These are phyloP conservation scores for Malurus cyaneus DNA, from an alignment of 2,113 vertebrate genomes.

Conservation along the genomic window DNA sequence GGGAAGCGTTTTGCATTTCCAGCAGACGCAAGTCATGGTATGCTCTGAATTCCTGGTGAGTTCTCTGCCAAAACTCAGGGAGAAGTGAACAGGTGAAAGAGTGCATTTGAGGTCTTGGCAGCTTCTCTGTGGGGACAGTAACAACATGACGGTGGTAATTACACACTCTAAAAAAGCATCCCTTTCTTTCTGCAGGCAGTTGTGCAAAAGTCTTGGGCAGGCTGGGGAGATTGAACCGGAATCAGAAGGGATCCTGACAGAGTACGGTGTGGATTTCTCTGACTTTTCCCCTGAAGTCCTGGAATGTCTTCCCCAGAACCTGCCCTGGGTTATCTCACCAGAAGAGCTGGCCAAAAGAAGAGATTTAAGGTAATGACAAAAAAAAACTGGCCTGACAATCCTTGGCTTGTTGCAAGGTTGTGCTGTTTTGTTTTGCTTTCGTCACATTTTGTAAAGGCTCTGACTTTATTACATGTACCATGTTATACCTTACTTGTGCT, in stretches of 20 bases:
- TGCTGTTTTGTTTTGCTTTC: not conserved
- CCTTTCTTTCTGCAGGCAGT: conserved; percentile 71
- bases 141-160: not conserved
- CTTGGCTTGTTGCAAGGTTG: not conserved
- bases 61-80: not conserved
- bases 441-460: not conserved
- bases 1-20: not conserved
- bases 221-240: conserved; percentile 96
- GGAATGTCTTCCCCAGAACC: conserved; percentile 83
- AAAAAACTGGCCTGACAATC: not conserved
- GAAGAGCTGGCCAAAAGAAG: conserved; percentile 82
- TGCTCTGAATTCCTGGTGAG: not conserved
- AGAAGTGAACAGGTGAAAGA: not conserved
- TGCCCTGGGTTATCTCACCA: conserved; percentile 87
- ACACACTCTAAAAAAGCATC: not conserved
- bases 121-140: not conserved
- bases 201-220: conserved; percentile 91
- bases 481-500: not conserved
- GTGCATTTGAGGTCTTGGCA: not conserved
- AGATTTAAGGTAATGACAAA: conserved; percentile 85
- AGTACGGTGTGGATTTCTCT: conserved; percentile 92
- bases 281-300: conserved; percentile 88
- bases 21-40: not conserved
- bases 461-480: not conserved
- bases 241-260: conserved; percentile 91